These are phyloP conservation scores for Eurytemora carolleeae DNA, from an alignment of 1,140 invertebrate species.

Conservation along the genomic window DNA sequence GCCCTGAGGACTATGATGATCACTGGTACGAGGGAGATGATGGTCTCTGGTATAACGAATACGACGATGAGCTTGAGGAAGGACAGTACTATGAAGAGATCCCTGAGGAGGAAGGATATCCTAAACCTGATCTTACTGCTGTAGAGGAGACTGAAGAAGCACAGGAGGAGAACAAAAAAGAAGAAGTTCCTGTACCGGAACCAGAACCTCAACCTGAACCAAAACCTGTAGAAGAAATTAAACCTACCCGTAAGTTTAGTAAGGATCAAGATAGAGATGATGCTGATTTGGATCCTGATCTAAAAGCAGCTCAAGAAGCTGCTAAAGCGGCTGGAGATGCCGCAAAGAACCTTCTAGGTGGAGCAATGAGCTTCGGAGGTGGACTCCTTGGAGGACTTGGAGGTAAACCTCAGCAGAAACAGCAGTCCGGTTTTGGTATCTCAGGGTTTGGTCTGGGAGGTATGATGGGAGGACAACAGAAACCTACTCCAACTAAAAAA, in stretches of 20 bases:
- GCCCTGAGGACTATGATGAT: conserved; percentile 13
- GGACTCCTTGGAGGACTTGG: not conserved
- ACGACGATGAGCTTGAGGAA: conserved; percentile 9
- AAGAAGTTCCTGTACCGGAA: not conserved
- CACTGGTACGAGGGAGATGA: conserved; percentile 14
- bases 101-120: not conserved
- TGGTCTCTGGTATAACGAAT: conserved; percentile 12
- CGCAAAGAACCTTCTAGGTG: conserved; percentile 5
- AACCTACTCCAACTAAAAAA: not conserved
- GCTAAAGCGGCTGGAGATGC: conserved; percentile 7
- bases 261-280: not conserved
- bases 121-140: not conserved
- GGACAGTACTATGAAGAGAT: not conserved
- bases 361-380: conserved; percentile 1
- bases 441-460: not conserved
- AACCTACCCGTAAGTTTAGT: not conserved
- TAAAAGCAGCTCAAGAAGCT: conserved; percentile 9
- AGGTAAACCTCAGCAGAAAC: not conserved
- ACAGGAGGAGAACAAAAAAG: not conserved
- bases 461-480: not conserved
- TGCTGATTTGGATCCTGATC: not conserved
- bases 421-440: not conserved
- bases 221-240: not conserved
- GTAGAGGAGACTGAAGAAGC: not conserved
- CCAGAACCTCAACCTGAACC: not conserved